Evolutionary conservation across 1,140 invertebrate genomes (phyloP), one percentile per base, ranked within the genome.

Genomic region (Phocides pigmalion): DNA sequence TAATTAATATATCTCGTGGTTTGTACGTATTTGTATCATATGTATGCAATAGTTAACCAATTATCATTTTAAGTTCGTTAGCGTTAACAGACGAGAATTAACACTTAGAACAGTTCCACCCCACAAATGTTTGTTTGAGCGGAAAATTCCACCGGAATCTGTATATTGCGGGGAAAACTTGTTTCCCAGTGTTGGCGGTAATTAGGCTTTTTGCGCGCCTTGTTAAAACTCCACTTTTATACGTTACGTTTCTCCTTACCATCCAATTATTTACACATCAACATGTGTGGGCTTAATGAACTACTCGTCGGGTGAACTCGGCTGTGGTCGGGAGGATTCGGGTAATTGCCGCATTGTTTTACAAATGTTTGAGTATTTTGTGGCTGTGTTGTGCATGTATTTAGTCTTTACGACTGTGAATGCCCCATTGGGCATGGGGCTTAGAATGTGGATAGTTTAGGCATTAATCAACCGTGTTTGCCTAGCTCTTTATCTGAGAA

Each of bases 121-220:
- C 15, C 41, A 17, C 39, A 58, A 58, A 58, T 58, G 54, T 46
- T 37, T 46, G 42, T 58, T 44, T 11, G 25, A 9, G 25, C 22
- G 54, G 41, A 46, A 58, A 58, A 44, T 28, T 46, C 22, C 54
- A 20, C 16, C 54, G 41, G 17, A 32, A 44, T 25, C 54, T 15
- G 54, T 46, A 44, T 41, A 58, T 58, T 15, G 54, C 12, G n/a
- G 39, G 54, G 15, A 17, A 56, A 51, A 54, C 19, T 32, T 49
- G 46, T 49, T 49, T 46, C 32, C 16, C 41, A 46, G 41, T 58
- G 54, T 58, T 58, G 41, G 58, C 62, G 64, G 65, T 71, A 71
- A 71, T 71, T 71, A 71, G 62, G 69, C 65, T 71, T 71, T 71
- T 71, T 68, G 65, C 67, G 46, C 61, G 56, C 65, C 65, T 71